Base-by-base conservation (phyloP, 2,797 vertebrate species). In the Ictinia mississippiensis region DNA sequence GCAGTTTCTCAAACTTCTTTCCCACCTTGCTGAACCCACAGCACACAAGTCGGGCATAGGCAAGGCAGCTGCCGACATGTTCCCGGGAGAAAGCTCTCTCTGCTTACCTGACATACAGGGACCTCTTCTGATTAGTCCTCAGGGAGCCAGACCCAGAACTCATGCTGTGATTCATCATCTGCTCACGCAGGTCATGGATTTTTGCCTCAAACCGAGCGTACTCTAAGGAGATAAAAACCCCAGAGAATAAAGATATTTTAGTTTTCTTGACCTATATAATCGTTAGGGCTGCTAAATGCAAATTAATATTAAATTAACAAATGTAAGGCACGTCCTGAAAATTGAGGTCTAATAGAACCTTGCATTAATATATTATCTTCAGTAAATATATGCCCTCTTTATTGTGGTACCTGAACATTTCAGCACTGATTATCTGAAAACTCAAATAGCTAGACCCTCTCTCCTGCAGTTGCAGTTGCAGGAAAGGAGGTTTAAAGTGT, bases 101-200 rank as follows among this genome's bases (percentile, higher is more conserved):
- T 71, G 89, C 98, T 93, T 98, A 99, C 99, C 99, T 99, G 97
- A 99, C 99, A 61, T 99, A 99, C 95, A 99, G 99, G 12, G 99
- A 99, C 70, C 99, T 99, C 97, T 99, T 99, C 95, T 99, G 99
- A 98, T 99, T 99, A 97, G 99, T 99, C 97, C 99, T 98, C 96
- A 99, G 98, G 77, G 99, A 99, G 88, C 99, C 99, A 1, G 99
- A 99, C 90, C 99, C 99, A 83, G 99, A 99, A 98, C 99, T 99
- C 99, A 99, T 99, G 98, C 99, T 99, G 99, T 99, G 99, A 98
- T 99, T 99, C 99, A 99, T 99, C 99, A 99, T 99, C 98, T 99
- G 99, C 97, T 99, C 99, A 75, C 99, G 99, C 94, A 99, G 99
- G 98, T 99, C 99, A 98, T 99, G 99, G 98, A 99, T 99, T 99